phyloP scores from a whole-genome alignment of 2,113 vertebrate species.

The Osmerus mordax region DNA sequence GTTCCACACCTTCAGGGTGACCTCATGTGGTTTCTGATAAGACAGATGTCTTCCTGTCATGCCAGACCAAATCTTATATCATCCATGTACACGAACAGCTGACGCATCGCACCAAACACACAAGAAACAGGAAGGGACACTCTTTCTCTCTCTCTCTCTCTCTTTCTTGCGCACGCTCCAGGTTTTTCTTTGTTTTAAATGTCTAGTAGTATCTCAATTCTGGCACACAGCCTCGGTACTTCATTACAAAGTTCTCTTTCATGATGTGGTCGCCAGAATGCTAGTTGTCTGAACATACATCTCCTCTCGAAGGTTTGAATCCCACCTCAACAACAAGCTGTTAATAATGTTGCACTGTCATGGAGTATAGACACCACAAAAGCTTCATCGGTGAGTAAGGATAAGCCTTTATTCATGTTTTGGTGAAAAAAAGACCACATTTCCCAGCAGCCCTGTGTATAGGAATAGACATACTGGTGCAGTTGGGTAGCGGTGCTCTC shows the following conservation, averaged over 20 bases:
- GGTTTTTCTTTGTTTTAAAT: background rate
- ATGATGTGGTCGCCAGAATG: background rate
- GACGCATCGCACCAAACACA: constrained; percentile 48
- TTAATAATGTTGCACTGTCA: background rate
- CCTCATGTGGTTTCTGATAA: constrained; percentile 8
- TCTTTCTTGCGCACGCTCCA: background rate
- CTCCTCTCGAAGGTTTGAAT: background rate
- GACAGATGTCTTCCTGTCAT: constrained; percentile 53
- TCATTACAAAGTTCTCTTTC: constrained; percentile 18
- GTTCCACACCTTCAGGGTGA: background rate
- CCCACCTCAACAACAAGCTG: background rate
- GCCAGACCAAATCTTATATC: constrained; percentile 24
- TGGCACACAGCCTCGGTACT: constrained; percentile 42
- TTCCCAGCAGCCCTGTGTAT: constrained; percentile 58
- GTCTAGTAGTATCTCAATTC: constrained; percentile 39
- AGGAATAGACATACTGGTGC: constrained; percentile 63
- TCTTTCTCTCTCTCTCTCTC: background rate
- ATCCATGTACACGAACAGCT: constrained; percentile 36
- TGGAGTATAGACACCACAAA: constrained; percentile 33
- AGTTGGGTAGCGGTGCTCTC: constrained; percentile 44
- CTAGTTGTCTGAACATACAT: background rate
- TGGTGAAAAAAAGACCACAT: constrained; percentile 56
- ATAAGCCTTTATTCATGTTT: constrained; percentile 73
- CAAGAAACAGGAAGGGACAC: background rate
- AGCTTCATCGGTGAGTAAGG: constrained; percentile 58